phyloP scores from a whole-genome alignment of 2,888 invertebrate genomes.

The Psylliodes chrysocephalus region DNA sequence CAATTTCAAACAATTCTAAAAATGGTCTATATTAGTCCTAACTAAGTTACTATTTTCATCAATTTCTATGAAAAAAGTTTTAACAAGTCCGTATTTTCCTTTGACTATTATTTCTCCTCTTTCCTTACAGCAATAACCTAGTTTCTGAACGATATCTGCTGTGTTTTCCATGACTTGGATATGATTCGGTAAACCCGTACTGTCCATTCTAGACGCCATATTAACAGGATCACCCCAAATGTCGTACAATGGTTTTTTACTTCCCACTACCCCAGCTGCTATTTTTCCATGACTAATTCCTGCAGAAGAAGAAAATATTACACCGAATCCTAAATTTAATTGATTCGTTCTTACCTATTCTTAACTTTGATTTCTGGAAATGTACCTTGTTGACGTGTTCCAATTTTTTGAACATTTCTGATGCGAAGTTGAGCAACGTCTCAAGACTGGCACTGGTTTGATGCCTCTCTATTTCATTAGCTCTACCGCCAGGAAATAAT shows the following conservation, averaged over 20 bases:
- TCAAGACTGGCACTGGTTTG: slow-evolving; percentile 62
- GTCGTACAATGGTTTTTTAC: slow-evolving; percentile 93
- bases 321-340: no score
- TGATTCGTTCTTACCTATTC: no score
- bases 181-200: slow-evolving; percentile 76
- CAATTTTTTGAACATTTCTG: slow-evolving; percentile 76
- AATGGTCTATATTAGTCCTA: neutral
- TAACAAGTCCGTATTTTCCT: slow-evolving; percentile 73
- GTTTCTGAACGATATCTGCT: slow-evolving; percentile 73
- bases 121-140: slow-evolving; percentile 75
- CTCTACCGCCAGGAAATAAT: slow-evolving; percentile 76
- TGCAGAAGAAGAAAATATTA: slow-evolving; percentile 57
- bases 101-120: slow-evolving; percentile 79
- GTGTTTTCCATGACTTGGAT: slow-evolving; percentile 74
- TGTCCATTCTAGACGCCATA: slow-evolving; percentile 96
- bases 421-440: slow-evolving; percentile 77
- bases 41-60: slow-evolving; percentile 64
- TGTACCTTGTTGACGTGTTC: slow-evolving; percentile 68
- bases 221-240: slow-evolving; percentile 98
- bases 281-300: slow-evolving; percentile 92
- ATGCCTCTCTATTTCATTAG: slow-evolving; percentile 59
- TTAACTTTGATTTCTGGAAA: slow-evolving; percentile 72
- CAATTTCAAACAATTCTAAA: neutral
- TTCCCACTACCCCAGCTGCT: slow-evolving; percentile 94
- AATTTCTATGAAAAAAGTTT: slow-evolving; percentile 78